Evolutionary conservation across 2,888 invertebrate genomes (phyloP).

Genomic region (Drosophila koepferae): DNA sequence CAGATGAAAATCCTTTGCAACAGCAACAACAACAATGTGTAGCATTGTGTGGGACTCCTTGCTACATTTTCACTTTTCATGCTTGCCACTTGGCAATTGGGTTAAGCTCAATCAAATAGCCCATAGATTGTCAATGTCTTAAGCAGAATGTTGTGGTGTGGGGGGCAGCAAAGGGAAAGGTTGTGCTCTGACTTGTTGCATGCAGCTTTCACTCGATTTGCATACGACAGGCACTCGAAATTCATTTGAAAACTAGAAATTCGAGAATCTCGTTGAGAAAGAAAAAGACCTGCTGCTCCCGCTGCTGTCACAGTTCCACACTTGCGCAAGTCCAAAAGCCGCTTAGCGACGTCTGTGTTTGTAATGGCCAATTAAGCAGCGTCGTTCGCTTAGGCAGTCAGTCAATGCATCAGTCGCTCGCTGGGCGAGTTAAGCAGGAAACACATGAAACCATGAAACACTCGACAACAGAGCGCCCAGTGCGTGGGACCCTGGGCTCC

Average conservation of each 20-base stretch:
- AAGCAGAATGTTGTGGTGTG: background rate
- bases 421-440: constrained; percentile 67
- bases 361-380: constrained; percentile 79
- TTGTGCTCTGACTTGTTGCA: constrained; percentile 47
- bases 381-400: constrained; percentile 31
- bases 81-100: constrained; percentile 25
- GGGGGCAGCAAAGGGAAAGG: background rate
- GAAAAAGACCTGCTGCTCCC: background rate
- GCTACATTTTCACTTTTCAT: constrained; percentile 38
- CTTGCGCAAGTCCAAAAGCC: constrained; percentile 57
- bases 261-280: constrained; percentile 40
- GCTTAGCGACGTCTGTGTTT: constrained; percentile 49
- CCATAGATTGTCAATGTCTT: constrained; percentile 29
- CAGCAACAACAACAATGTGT: background rate
- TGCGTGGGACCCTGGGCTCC: constrained; percentile 67
- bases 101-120: constrained; percentile 49
- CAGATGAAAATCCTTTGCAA: constrained; percentile 20
- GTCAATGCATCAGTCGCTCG: constrained; percentile 39
- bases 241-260: constrained; percentile 51
- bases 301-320: constrained; percentile 2
- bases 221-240: constrained; percentile 56
- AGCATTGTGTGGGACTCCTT: background rate
- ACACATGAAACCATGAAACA: constrained; percentile 51
- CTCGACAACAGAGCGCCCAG: constrained; percentile 42
- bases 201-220: constrained; percentile 80